These are phyloP conservation scores for Myxocyprinus asiaticus DNA, from an alignment of 2,113 vertebrate species.

Conservation along the genomic window DNA sequence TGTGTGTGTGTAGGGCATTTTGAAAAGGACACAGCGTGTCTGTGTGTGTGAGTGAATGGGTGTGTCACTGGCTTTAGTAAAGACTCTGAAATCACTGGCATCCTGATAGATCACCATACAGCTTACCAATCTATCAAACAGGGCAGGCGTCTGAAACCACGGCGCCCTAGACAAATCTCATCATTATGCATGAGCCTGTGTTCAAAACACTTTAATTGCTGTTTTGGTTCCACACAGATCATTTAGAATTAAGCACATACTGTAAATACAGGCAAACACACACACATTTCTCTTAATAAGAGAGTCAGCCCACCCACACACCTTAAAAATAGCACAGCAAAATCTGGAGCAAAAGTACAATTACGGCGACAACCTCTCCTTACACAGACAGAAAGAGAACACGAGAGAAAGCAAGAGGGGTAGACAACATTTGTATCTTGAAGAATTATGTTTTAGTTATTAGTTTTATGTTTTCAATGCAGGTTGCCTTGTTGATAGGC, in stretches of 20 bases:
- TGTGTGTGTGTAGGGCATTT: not conserved
- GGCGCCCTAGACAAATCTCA: too few relatives aligned
- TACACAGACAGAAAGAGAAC: conserved; percentile 48
- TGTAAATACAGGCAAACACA: not conserved
- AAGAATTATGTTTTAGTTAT: not conserved
- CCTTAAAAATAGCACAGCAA: conserved; percentile 42
- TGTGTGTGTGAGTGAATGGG: not conserved
- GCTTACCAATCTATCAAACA: too few relatives aligned
- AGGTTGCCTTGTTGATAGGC: too few relatives aligned
- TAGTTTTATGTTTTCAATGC: not conserved
- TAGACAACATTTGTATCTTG: not conserved
- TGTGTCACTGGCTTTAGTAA: conserved; percentile 18
- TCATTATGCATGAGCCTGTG: not conserved
- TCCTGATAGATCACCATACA: not conserved
- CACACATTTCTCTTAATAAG: conserved; percentile 22
- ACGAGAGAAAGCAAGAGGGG: not conserved
- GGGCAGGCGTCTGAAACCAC: too few relatives aligned
- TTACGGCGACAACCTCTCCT: conserved; percentile 5
- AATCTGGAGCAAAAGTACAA: conserved; percentile 44
- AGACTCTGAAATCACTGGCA: conserved; percentile 4
- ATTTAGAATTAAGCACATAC: conserved; percentile 45
- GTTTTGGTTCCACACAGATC: conserved; percentile 50
- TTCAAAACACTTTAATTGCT: conserved; percentile 51
- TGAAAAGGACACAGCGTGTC: not conserved
- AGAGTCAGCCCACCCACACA: conserved; percentile 27